These are phyloP conservation scores for Pipra filicauda DNA, from an alignment of 2,113 vertebrate species.

Conservation along the genomic window DNA sequence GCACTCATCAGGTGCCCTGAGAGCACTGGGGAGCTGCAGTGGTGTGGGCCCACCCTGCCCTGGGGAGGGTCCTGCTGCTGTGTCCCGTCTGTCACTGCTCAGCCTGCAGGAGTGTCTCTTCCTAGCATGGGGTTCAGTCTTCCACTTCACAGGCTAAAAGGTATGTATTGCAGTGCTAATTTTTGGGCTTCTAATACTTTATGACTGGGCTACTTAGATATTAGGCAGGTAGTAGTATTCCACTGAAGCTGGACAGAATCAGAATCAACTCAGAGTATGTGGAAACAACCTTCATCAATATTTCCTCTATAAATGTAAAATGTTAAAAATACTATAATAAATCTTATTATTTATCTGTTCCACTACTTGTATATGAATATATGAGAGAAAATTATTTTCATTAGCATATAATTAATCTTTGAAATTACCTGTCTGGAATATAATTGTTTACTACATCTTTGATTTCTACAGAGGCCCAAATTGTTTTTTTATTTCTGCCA, in stretches of 20 bases:
- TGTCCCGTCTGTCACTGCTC: background rate
- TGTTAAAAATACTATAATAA: background rate
- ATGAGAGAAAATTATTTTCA: background rate
- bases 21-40: background rate
- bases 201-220: background rate
- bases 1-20: background rate
- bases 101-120: background rate
- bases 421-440: background rate
- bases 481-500: background rate
- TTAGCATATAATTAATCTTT: background rate
- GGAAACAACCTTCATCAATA: background rate
- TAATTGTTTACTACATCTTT: background rate
- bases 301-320: background rate
- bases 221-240: background rate
- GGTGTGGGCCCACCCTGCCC: background rate
- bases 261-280: background rate
- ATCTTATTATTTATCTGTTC: background rate
- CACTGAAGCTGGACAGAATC: background rate
- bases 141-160: background rate
- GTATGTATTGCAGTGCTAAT: background rate
- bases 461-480: background rate
- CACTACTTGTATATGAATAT: background rate
- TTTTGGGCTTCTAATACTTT: background rate
- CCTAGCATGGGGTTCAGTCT: background rate
- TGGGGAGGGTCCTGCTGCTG: background rate